Conservation (phyloP, 2,797 vertebrate species). For the Muscicapa striata region DNA sequence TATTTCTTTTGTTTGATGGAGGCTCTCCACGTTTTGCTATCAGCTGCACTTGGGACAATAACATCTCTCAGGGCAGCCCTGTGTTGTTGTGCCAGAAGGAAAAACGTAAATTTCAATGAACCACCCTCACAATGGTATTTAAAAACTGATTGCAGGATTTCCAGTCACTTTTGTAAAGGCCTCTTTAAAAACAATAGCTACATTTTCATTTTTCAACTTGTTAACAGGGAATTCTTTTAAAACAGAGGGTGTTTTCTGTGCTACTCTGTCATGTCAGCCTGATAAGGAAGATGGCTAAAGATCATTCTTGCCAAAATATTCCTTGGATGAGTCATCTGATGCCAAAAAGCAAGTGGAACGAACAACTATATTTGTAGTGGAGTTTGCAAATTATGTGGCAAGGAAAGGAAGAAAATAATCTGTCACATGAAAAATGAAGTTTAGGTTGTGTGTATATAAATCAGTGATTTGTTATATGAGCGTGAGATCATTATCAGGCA, state of each 20-base stretch:
- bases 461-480: slow-evolving; percentile 10
- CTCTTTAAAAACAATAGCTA: slow-evolving; percentile 12
- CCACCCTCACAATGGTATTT: slow-evolving; percentile 22
- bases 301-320: slow-evolving; percentile 36
- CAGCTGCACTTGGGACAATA: not conserved
- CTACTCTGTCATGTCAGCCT: not conserved
- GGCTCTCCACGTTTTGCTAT: not conserved
- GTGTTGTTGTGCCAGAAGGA: slow-evolving; percentile 1
- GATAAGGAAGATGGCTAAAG: slow-evolving; percentile 29
- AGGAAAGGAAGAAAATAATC: slow-evolving; percentile 55
- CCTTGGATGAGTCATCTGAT: not conserved
- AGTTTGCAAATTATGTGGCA: slow-evolving; percentile 61
- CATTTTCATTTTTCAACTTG: not conserved
- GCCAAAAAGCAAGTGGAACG: slow-evolving; percentile 36
- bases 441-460: slow-evolving; percentile 21
- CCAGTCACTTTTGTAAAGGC: not conserved
- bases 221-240: not conserved
- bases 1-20: not conserved
- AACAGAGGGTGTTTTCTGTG: slow-evolving; percentile 7
- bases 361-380: not conserved
- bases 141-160: slow-evolving; percentile 39
- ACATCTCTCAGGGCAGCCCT: not conserved
- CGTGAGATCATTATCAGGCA: slow-evolving; percentile 34
- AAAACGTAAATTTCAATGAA: not conserved
- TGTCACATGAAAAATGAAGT: slow-evolving; percentile 58